Base-by-base conservation (phyloP, 2,888 invertebrate genomes). In the Tryphoninae sp. region DNA sequence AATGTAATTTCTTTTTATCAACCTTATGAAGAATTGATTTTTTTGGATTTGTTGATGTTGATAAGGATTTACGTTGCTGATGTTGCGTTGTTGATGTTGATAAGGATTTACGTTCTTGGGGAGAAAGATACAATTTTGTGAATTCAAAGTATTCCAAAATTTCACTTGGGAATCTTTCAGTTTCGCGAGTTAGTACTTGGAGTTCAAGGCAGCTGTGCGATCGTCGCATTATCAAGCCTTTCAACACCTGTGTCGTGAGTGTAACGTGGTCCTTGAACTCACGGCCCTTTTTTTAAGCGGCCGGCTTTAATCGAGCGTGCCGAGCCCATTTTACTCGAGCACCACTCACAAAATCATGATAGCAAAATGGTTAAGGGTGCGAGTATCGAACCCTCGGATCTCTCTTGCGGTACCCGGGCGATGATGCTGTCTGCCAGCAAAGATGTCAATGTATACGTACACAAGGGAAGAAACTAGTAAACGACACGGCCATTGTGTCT, bases 401-500 rank as follows among this genome's bases (percentile, higher is more conserved):
- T 45, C 11, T 42, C 13, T 16, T 40, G 42, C 13, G 3, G 16
- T 40, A 40, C 13, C 1, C 16, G 11, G 4, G 11, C 51, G 42
- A 59, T 67, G 73, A 73, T 73, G 11, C 67, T 22, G 26, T 65
- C 65, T 23, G 51, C 58, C 74, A 45, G 42, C 68, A 49, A 58
- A 64, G 42, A 61, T 55, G 62, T 61, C 68, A 69, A 79, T 59
- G 62, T 74, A n/a, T 19, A 19, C 40, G 58, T 13, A 64, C 19
- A 19, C 16, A 45, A 19, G 11, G 42, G 23, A 33, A 16, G 16
- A 2, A 55, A 69, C 69, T 13, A 69, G 74, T 80, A 80, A 80
- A 80, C 69, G 75, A 80, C 62, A 69, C 58, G 74, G 19, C 51
- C 40, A 65, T 69, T 75, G 75, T 75, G 75, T 58, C 22, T 62